A percentile compares a stretch with the other conserved stretches of the same genome.
Evolutionary conservation across 35 echinoderm and acorn worm genomes (phyloP).

Genomic region (Lytechinus variegatus): DNA sequence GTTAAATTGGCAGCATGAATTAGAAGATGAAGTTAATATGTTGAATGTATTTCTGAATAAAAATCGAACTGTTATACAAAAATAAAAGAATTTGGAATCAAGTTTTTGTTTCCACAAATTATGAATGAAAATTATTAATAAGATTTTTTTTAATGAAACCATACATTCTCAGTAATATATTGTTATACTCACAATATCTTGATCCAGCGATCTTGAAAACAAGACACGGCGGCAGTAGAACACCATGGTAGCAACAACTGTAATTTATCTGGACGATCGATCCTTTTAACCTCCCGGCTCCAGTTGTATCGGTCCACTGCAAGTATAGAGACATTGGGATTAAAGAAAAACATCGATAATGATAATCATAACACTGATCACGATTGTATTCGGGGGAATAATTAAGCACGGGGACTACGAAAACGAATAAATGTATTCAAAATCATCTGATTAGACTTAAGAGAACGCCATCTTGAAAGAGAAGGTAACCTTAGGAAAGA

Average conservation of each 20-base stretch:
- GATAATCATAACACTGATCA: background rate
- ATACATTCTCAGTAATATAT: too few species aligned
- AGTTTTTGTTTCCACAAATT: too few species aligned
- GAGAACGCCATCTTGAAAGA: background rate
- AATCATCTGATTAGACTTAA: too few species aligned
- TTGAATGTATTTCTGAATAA: too few species aligned
- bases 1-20: too few species aligned
- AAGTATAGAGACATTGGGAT: background rate
- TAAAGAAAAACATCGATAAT: background rate
- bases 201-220: conserved; percentile 67
- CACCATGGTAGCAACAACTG: background rate
- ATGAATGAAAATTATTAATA: too few species aligned
- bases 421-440: background rate
- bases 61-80: too few species aligned
- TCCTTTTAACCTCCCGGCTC: conserved; percentile 40
- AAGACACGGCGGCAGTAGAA: conserved; percentile 42
- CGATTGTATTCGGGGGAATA: background rate
- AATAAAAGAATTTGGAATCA: too few species aligned
- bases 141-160: too few species aligned
- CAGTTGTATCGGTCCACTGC: conserved; percentile 39
- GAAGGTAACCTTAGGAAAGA: background rate
- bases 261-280: conserved; percentile 44
- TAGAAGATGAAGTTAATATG: too few species aligned
- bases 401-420: background rate
- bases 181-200: conserved; percentile 57